phyloP scores from a whole-genome alignment of 2,797 vertebrate genomes.

The Naso thynnoides region DNA sequence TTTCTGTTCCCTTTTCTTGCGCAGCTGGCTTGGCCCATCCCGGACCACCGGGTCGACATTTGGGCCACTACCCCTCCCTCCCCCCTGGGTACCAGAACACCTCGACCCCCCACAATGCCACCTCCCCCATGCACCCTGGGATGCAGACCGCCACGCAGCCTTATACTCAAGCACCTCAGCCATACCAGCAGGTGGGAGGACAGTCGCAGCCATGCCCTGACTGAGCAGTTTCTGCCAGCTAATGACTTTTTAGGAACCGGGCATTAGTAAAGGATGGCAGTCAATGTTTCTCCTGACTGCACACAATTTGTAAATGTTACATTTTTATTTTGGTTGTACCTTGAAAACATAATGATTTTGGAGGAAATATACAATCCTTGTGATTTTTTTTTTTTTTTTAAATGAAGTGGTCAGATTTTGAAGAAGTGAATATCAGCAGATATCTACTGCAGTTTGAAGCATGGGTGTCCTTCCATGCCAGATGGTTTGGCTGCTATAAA shows the following conservation, averaged over 20 bases:
- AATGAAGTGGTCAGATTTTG: too few species aligned
- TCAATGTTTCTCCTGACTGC: too few species aligned
- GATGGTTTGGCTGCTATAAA: background rate
- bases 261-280: too few species aligned
- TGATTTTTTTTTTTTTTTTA: too few species aligned
- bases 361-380: too few species aligned
- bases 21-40: conserved; percentile 84
- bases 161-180: conserved; percentile 86
- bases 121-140: conserved; percentile 80
- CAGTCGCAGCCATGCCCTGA: background rate
- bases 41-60: conserved; percentile 83
- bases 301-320: too few species aligned
- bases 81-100: conserved; percentile 93
- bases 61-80: conserved; percentile 92
- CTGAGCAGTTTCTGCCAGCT: background rate
- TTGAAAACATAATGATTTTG: too few species aligned
- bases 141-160: conserved; percentile 84
- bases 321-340: too few species aligned
- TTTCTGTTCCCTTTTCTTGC: conserved; percentile 43
- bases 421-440: too few species aligned
- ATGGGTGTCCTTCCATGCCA: background rate
- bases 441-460: too few species aligned
- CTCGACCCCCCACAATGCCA: conserved; percentile 67
- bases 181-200: conserved; percentile 89
- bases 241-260: too few species aligned